Percentiles rank a stretch among this genome's conserved stretches.
Conservation (phyloP, 2,113 vertebrate species). For the Amphiprion percula region DNA sequence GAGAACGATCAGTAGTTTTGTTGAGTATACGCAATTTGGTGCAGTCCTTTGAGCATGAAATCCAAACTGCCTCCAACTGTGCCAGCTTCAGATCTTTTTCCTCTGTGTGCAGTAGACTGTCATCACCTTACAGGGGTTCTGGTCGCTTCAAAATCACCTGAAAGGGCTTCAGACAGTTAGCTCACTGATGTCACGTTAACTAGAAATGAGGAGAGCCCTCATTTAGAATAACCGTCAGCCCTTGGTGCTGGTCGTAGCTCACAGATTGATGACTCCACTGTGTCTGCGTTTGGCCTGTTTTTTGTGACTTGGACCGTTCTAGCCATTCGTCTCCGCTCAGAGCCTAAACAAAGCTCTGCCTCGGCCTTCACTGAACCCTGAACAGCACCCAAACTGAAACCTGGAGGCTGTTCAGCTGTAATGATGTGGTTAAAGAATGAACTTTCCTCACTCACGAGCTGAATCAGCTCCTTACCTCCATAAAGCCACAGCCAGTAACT, state of each 20-base stretch:
- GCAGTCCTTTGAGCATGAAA: slow-evolving; percentile 14
- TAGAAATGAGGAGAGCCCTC: slow-evolving; percentile 1
- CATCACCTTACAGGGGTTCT: slow-evolving; percentile 42
- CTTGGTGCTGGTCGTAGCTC: background rate
- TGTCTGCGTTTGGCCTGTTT: slow-evolving; percentile 44
- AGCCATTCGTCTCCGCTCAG: slow-evolving; percentile 49
- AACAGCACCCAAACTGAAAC: slow-evolving; percentile 52
- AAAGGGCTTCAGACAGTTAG: slow-evolving; percentile 2
- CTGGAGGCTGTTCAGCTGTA: slow-evolving; percentile 69
- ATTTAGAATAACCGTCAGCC: slow-evolving; percentile 37
- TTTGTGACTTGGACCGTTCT: slow-evolving; percentile 37
- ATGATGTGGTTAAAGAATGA: slow-evolving; percentile 70
- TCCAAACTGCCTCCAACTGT: slow-evolving; percentile 31
- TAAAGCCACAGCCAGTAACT: slow-evolving; percentile 31
- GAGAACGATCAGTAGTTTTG: slow-evolving; percentile 40
- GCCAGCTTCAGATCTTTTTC: slow-evolving; percentile 28
- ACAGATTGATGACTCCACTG: slow-evolving; percentile 54
- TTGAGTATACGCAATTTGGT: slow-evolving; percentile 9
- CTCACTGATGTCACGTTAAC: too few species aligned
- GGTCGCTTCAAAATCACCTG: slow-evolving; percentile 32
- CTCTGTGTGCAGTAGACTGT: slow-evolving; percentile 19
- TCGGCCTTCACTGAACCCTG: slow-evolving; percentile 54
- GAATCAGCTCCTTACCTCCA: slow-evolving; percentile 62
- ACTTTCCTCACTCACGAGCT: slow-evolving; percentile 46
- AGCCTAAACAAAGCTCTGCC: slow-evolving; percentile 61